These are phyloP conservation scores for Psix sp. DNA, from an alignment of 1,140 invertebrate species.

Conservation along the genomic window DNA sequence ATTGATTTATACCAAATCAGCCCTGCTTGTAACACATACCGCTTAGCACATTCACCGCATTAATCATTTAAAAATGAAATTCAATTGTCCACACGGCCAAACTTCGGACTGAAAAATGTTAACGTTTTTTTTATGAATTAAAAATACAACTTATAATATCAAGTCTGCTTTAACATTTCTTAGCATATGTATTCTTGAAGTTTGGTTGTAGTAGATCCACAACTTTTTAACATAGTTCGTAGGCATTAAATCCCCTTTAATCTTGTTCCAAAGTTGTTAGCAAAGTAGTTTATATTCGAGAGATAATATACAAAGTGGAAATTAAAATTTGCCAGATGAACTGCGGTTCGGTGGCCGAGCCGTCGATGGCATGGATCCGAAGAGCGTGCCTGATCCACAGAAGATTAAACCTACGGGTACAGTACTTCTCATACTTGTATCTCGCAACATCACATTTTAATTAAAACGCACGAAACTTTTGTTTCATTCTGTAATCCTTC, in stretches of 20 bases:
- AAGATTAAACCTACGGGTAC: constrained; percentile 49
- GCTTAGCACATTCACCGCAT: constrained; percentile 28
- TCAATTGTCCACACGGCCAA: constrained; percentile 21
- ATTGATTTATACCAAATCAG: no score
- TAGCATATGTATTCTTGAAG: constrained; percentile 22
- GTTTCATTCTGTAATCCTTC: neutral
- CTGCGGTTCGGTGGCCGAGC: constrained; percentile 35
- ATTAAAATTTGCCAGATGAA: constrained; percentile 52
- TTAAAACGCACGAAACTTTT: constrained; percentile 40
- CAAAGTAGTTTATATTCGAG: neutral
- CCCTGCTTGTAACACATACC: no score
- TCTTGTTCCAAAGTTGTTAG: constrained; percentile 10
- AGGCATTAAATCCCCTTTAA: constrained; percentile 12
- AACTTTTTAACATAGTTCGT: constrained; percentile 25
- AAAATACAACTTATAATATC: no score
- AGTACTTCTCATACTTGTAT: constrained; percentile 20
- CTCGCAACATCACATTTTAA: constrained; percentile 33
- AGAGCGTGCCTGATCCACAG: constrained; percentile 30
- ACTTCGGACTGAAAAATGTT: no score
- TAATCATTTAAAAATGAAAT: constrained; percentile 34
- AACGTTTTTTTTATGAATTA: no score
- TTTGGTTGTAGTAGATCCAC: constrained; percentile 30
- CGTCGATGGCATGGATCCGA: constrained; percentile 38
- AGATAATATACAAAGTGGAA: constrained; percentile 13
- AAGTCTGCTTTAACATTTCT: no score